phyloP scores from a whole-genome alignment of 1,140 invertebrate genomes.

The Notospermus geniculatus region DNA sequence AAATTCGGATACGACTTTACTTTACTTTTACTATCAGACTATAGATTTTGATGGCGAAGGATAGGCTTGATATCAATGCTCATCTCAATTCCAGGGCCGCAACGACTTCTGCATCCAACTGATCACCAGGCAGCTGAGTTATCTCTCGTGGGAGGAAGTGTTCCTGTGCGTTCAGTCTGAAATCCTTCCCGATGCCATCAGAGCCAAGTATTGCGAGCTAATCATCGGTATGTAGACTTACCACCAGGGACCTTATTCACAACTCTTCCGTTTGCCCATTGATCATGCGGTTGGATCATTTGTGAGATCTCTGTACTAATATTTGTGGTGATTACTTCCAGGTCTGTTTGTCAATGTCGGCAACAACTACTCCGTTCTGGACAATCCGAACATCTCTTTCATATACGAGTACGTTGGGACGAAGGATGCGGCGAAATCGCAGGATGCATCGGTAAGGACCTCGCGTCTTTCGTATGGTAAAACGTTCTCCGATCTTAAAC shows the following conservation, averaged over 20 bases:
- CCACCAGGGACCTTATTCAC: not conserved
- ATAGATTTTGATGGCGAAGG: not conserved
- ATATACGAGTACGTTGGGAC: conserved; percentile 54
- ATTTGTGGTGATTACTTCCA: too few species aligned
- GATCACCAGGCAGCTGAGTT: conserved; percentile 53
- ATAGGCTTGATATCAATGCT: not conserved
- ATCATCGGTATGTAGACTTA: conserved; percentile 45
- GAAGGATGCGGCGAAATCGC: conserved; percentile 45
- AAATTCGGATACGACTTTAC: too few species aligned
- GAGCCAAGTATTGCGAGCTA: conserved; percentile 54
- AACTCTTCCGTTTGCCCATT: not conserved
- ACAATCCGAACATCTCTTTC: conserved; percentile 54
- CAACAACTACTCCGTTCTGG: conserved; percentile 54
- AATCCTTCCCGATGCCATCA: conserved; percentile 46
- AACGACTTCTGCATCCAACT: conserved; percentile 53
- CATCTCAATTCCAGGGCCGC: conserved; percentile 39
- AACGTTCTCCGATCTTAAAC: too few species aligned
- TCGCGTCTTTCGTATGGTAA: too few species aligned
- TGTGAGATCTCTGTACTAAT: too few species aligned
- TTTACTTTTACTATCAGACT: too few species aligned
- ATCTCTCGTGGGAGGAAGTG: conserved; percentile 54
- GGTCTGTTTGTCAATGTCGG: conserved; percentile 55
- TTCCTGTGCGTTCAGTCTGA: conserved; percentile 51
- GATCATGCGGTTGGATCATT: not conserved
- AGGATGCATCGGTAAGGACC: conserved; percentile 15